Conservation (phyloP, 1,140 invertebrate genomes). For the Microplitis demolitor region DNA sequence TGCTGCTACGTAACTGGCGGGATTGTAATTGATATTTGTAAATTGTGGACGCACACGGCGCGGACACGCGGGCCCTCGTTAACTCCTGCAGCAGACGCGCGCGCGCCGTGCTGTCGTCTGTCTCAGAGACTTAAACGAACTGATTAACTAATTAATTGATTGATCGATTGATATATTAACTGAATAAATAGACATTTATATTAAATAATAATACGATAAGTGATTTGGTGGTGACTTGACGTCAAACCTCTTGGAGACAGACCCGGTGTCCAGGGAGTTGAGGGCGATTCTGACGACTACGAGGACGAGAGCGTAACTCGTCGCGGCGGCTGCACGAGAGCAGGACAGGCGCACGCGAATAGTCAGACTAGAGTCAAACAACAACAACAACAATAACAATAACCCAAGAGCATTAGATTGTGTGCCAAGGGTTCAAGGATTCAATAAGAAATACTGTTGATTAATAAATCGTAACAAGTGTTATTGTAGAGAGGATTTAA, state of each 20-base stretch:
- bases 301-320: conserved; percentile 19
- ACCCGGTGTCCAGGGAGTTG: neutral
- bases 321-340: conserved; percentile 8
- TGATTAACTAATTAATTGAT: neutral
- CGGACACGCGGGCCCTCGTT: conserved; percentile 8
- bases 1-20: neutral
- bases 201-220: no score
- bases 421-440: neutral
- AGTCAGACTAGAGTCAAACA: neutral
- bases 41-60: neutral
- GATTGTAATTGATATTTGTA: neutral
- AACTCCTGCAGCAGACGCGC: neutral
- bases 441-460: neutral
- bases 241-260: no score
- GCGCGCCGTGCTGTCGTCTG: conserved; percentile 11
- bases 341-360: neutral
- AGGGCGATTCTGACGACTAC: neutral
- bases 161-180: no score
- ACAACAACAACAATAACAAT: neutral
- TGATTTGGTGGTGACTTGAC: no score
- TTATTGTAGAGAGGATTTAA: neutral
- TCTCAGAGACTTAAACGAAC: neutral
- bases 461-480: neutral
- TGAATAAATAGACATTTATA: no score
- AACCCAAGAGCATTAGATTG: neutral